Base-by-base conservation (phyloP, 1,140 invertebrate species). In the Drosophila subpulchrella region DNA sequence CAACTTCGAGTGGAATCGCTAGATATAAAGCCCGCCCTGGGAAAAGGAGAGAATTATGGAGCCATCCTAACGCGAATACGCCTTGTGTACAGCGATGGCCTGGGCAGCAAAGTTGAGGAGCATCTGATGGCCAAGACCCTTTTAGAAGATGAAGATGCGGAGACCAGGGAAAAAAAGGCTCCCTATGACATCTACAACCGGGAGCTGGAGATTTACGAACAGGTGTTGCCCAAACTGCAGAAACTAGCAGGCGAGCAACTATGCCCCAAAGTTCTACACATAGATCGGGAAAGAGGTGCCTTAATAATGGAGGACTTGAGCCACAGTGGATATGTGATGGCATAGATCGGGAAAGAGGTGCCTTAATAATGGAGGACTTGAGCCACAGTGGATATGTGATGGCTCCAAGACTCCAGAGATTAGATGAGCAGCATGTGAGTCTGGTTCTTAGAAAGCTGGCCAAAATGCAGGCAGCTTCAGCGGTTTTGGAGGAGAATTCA, bases 401-500 rank as follows among this genome's bases (percentile, higher is more conserved):
- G 93, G 92, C 93, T 0, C 81, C 93, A 62, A 91, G 94, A 27
- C 75, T 93, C n/a, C 57, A 84, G 36, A 93, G 94, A 10, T 82
- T 95, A 17, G 94, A 95, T 81, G 68, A 94, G 50, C 61, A 91
- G 6, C 94, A 94, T 66, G 84, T 91, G 20, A 71, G 92, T 57
- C 51, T 94, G 17, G 93, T 94, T 7, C 68, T 95, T 5, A 77
- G 82, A 7, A 93, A 94, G 59, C 62, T 95, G 51, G 94, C 93
- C 0, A 93, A 82, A 74, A 93, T 94, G 72, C 95, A 95, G 60
- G 94, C 94, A 1, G 79, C 93, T 7, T 94, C 94, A 1, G 65
- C 68, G 1, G 59, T 90, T 13, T 41, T 90, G n/a, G 41, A 56
- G 34, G 47, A 62, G 8, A 30, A 34, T 5, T 13, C 13, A 27